phyloP scores from a whole-genome alignment of 2,113 vertebrate species.

The mouse (Mus musculus) region GRCm39 chr1:24084501-24085000 shows the following conservation, averaged over 20 bases:
- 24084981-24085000: not conserved
- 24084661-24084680: not conserved
- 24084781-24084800: slow-evolving; percentile 10
- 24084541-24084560: not conserved
- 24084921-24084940: not conserved
- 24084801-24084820: not conserved
- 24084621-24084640: slow-evolving; percentile 58
- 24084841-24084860: slow-evolving; percentile 40
- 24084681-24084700: not conserved
- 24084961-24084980: not conserved
- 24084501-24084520: not conserved
- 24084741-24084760: slow-evolving; percentile 6
- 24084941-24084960: not conserved
- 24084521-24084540: not conserved
- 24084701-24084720: not conserved
- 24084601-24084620: not conserved
- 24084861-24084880: not conserved
- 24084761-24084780: slow-evolving; percentile 11
- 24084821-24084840: not conserved
- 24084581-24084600: not conserved
- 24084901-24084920: slow-evolving; percentile 38
- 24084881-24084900: not conserved
- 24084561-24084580: not conserved
- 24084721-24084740: not conserved
- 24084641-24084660: not conserved